A percentile compares a stretch with the other conserved stretches of the same genome.
Conservation (phyloP, 2,113 vertebrate species). For the Excalfactoria chinensis region DNA sequence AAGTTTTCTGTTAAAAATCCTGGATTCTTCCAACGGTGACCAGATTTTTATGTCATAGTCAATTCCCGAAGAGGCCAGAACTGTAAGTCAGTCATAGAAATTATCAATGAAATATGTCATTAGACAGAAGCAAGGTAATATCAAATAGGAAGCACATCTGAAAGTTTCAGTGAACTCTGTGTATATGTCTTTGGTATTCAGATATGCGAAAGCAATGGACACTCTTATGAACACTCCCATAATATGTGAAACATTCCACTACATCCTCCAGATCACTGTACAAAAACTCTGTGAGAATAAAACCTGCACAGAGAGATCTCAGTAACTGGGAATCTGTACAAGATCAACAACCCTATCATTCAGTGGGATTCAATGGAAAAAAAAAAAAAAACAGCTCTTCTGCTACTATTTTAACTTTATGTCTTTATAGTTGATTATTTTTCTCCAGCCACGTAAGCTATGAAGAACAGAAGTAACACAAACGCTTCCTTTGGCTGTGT, state of each 20-base stretch:
- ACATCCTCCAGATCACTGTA: not conserved
- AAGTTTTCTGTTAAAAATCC: conserved; percentile 95
- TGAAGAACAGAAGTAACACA: not conserved
- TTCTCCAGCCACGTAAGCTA: not conserved
- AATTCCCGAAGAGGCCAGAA: conserved; percentile 97
- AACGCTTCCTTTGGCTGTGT: not conserved
- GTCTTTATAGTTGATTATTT: not conserved
- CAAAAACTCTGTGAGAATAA: not conserved
- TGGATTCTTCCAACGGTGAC: conserved; percentile 92
- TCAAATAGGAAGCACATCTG: not conserved
- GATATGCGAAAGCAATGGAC: not conserved
- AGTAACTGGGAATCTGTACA: not conserved
- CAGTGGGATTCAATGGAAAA: not conserved
- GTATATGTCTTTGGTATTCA: not conserved
- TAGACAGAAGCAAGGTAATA: not conserved
- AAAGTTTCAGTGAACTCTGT: not conserved
- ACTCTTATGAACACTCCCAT: not conserved
- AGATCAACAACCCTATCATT: not conserved
- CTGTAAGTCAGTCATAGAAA: conserved; percentile 74
- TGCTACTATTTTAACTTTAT: not conserved
- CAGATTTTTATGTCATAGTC: conserved; percentile 99
- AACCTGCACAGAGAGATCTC: not conserved
- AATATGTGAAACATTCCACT: not conserved
- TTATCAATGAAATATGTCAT: not conserved
- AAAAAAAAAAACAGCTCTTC: no score